phyloP scores from a whole-genome alignment of 2,888 invertebrate genomes.

The Lordiphosa fenestrarum region DNA sequence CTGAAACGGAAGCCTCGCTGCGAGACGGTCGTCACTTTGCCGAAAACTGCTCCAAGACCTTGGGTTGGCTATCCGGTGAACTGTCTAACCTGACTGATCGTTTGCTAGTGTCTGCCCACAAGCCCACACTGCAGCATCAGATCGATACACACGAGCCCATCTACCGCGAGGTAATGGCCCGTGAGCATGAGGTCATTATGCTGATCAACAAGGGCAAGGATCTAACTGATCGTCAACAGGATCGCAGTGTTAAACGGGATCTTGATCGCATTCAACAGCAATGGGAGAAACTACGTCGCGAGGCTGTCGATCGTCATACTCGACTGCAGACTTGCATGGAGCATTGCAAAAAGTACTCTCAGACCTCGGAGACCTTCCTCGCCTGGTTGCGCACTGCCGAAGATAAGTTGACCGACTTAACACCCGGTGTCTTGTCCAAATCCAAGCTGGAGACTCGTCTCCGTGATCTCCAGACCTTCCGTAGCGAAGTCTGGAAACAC shows the following conservation, averaged over 20 bases:
- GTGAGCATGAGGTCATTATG: slow-evolving; percentile 97
- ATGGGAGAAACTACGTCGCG: slow-evolving; percentile 95
- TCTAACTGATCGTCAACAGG: slow-evolving; percentile 82
- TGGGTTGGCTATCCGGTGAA: slow-evolving; percentile 94
- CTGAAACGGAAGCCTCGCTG: slow-evolving; percentile 92
- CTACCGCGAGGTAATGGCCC: slow-evolving; percentile 92
- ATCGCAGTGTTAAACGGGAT: slow-evolving; percentile 86
- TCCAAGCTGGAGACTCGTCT: slow-evolving; percentile 93
- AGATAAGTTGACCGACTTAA: slow-evolving; percentile 89
- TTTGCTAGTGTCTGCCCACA: slow-evolving; percentile 92
- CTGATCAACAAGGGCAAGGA: slow-evolving; percentile 94
- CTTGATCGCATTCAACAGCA: slow-evolving; percentile 93
- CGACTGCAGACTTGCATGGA: slow-evolving; percentile 94
- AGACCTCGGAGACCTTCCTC: slow-evolving; percentile 90
- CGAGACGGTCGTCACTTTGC: slow-evolving; percentile 95
- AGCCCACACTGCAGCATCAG: slow-evolving; percentile 91
- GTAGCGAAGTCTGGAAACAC: slow-evolving; percentile 95
- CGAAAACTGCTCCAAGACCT: slow-evolving; percentile 91
- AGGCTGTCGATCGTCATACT: slow-evolving; percentile 92
- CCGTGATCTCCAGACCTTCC: slow-evolving; percentile 91
- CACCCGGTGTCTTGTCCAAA: slow-evolving; percentile 90
- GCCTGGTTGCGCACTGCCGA: slow-evolving; percentile 95
- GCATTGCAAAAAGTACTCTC: slow-evolving; percentile 94
- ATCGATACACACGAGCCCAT: slow-evolving; percentile 93
- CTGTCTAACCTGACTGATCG: slow-evolving; percentile 88